A percentile compares a stretch with the other conserved stretches of the same genome.
Conservation (phyloP, 2,888 invertebrate species). For the Drosophila birchii region DNA sequence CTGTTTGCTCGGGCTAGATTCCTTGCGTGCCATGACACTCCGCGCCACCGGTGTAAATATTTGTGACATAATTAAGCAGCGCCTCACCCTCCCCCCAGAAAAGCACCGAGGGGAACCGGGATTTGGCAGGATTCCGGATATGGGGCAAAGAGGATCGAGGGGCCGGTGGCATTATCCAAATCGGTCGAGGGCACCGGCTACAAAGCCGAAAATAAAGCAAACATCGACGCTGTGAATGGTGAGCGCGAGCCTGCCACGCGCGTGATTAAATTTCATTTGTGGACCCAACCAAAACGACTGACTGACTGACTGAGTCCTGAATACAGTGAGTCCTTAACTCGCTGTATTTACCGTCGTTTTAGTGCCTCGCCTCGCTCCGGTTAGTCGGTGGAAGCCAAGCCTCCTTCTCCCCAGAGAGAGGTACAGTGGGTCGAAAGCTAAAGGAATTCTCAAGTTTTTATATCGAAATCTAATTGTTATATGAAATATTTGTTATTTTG, state of each 20-base stretch:
- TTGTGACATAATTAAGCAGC: conserved; percentile 78
- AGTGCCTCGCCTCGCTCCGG: conserved; percentile 59
- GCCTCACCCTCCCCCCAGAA: conserved; percentile 30
- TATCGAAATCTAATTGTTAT: too few species aligned
- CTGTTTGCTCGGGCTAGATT: conserved; percentile 61
- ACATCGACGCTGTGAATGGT: conserved; percentile 50
- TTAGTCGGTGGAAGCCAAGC: conserved; percentile 24
- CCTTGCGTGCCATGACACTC: conserved; percentile 71
- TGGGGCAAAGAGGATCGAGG: conserved; percentile 4
- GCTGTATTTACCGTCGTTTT: conserved; percentile 63
- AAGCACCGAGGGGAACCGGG: conserved; percentile 43
- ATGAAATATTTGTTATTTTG: too few species aligned
- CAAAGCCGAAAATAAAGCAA: conserved; percentile 73
- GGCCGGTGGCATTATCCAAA: conserved; percentile 64
- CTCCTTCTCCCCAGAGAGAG: not conserved
- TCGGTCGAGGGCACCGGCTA: conserved; percentile 57
- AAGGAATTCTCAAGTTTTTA: not conserved
- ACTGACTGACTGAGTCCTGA: conserved; percentile 26
- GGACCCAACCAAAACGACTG: conserved; percentile 55
- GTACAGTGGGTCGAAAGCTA: not conserved
- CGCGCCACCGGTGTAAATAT: conserved; percentile 77
- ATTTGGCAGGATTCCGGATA: conserved; percentile 5
- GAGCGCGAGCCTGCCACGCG: conserved; percentile 58
- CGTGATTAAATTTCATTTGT: conserved; percentile 80
- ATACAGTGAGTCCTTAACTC: conserved; percentile 32